Base-by-base conservation (phyloP, 2,797 vertebrate species). In the Pipistrellus kuhlii region DNA sequence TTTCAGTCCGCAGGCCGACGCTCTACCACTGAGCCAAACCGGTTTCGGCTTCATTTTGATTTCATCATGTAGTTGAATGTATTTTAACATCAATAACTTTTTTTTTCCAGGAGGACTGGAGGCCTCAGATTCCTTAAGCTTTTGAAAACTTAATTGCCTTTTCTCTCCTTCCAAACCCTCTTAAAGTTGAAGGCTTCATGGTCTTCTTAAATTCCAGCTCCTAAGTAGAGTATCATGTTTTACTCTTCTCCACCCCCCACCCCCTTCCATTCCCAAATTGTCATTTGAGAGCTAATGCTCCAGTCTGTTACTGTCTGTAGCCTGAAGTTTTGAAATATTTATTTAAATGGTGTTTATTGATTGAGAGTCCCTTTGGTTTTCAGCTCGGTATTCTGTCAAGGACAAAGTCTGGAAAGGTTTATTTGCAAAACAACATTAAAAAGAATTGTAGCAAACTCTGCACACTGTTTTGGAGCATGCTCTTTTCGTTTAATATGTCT, bases 71-170 rank as follows among this genome's bases (percentile, higher is more conserved):
- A 44, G 53, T 41, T 91, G 62, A 51, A 25, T 86, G 30, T 86
- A 35, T 77, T 88, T 88, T 84, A 84, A 75, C n/a, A 51, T n/a
- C 18, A 73, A 59, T 46, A 53, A n/a, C 27, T 35, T 88, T 55
- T 44, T 55, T 44, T 76, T 71, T 25, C 53, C 18, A 32, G 64
- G 64, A 76, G 27, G 51, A 11, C 53, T 80, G 57, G 53, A 68
- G 53, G 27, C 88, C 27, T 82, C 38, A 41, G 62, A 57, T 82
- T 64, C 53, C 44, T 81, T 93, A 38, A 8, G 25, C 75, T 81
- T 91, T 91, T 82, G 72, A 72, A 77, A 93, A 35, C 23, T 53
- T 77, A 75, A 35, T 51, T 76, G 85, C 62, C 21, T 95, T 95
- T 46, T 71, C 44, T 88, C 14, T 68, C 53, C 25, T 66, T 13